Base-by-base conservation (phyloP, 2,888 invertebrate genomes). In the Syritta pipiens region DNA sequence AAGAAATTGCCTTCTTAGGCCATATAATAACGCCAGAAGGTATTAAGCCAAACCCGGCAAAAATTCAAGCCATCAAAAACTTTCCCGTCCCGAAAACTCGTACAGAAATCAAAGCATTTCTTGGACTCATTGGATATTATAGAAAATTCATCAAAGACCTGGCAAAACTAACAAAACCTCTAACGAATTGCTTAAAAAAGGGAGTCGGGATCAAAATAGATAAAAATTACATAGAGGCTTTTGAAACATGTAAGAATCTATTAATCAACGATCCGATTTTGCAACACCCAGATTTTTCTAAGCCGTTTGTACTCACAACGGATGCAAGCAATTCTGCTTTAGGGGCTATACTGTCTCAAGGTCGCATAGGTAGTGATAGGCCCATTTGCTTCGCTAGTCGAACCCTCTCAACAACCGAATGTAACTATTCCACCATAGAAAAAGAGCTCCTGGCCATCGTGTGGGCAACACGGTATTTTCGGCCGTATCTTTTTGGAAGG, bases 401-500 rank as follows among this genome's bases (percentile, higher is more conserved):
- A 7, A 20, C 42, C n/a, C 9, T 40, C 2, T 40, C 19, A 3
- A 9, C 3, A 7, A 7, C 14, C 17, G 40, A 28, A 57, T 35
- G 37, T 32, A 68, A 19, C 32, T 55, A 53, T 35, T 46, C 79
- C 0, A 83, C 83, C 0, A 83, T 86, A 3, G 86, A 87, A 59
- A 86, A 86, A 40, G 86, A 87, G 79, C 53, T 86, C 0, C 28
- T 86, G 26, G 83, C 83, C 0, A 84, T 86, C 3, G 82, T 86
- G 0, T 86, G 84, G 84, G 85, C 84, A 0, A 81, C 82, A 0
- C 85, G 85, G 81, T 84, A 86, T 48, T 87, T 87, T 22, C 32
- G 86, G 17, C 86, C 86, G 0, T 87, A 87, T 26, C 19, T 88
- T 1, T 86, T 85, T 24, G 86, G 86, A 3, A 79, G 82, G 19